Percentiles rank a stretch among this genome's conserved stretches.
phyloP scores from a whole-genome alignment of 2,888 invertebrate species.

The Tenthredo amoena region DNA sequence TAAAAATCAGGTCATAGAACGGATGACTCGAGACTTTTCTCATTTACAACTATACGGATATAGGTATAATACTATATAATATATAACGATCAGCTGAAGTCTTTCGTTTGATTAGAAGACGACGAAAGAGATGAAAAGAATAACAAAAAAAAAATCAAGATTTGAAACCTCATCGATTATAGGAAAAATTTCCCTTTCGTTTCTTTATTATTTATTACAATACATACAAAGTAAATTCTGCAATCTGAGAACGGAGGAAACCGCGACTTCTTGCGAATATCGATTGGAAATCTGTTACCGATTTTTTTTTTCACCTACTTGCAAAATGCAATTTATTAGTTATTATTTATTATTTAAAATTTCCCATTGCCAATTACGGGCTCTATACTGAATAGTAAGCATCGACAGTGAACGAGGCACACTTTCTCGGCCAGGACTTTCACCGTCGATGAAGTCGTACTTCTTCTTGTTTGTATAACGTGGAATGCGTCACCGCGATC shows the following conservation, averaged over 20 bases:
- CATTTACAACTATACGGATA: not conserved
- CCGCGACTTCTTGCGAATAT: not conserved
- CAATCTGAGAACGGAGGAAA: too few relatives aligned
- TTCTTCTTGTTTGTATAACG: constrained; percentile 43
- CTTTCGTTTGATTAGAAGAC: not conserved
- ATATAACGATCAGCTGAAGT: not conserved
- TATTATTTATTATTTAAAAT: not conserved
- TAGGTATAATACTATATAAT: not conserved
- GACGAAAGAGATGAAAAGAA: not conserved
- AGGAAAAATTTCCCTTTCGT: not conserved
- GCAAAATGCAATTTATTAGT: not conserved
- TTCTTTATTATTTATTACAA: not conserved
- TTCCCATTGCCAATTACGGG: constrained; percentile 1
- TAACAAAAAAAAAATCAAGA: not conserved
- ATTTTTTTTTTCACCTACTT: not conserved
- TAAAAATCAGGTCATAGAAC: constrained; percentile 44
- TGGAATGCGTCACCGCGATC: constrained; percentile 34
- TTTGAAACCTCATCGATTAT: not conserved
- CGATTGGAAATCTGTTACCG: not conserved
- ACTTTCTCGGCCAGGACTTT: constrained; percentile 77
- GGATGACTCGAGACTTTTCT: constrained; percentile 8
- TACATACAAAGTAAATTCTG: not conserved
- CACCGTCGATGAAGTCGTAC: constrained; percentile 74
- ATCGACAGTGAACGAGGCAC: constrained; percentile 75
- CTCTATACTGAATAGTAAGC: constrained; percentile 28